Evolutionary conservation across 2,888 invertebrate genomes (phyloP), one percentile per base, ranked within the genome.

Genomic region (Hydrotaea cyrtoneurina): DNA sequence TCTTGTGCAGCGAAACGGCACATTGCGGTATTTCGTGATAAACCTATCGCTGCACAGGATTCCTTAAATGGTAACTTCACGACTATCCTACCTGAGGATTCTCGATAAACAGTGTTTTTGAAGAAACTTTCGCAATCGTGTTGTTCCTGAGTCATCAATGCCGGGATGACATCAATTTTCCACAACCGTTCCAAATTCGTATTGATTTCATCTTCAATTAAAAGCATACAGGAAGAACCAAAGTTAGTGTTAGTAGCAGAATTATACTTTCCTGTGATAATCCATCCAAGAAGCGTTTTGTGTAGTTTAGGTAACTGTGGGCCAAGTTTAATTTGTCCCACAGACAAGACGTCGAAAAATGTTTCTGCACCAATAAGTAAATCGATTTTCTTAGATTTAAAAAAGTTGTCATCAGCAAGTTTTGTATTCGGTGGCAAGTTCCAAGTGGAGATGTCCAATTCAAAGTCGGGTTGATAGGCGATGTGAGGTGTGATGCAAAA

Each of bases 401-500:
- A 83, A 46, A 85, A 85, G 7, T 31, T 8, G 72, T 83, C 80
- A 50, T 84, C 82, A 13, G 86, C 84, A 23, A 78, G 80, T 13
- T 78, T 19, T 5, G 72, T 78, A 43, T 82, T 82, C 73, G 36
- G 31, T n/a, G 78, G 83, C n/a, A 82, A 57, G 46, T 86, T 79
- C 83, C 80, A 82, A 0, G 72, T 59, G 15, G 74, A 77, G 0
- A 82, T 46, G 21, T 82, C 78, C 36, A 83, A 46, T 10, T 82
- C 80, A n/a, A 59, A 17, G 21, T 78, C 71, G 0, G 78, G 80
- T 39, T 82, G 74, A 21, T 85, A 82, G 0, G 83, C 59, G 15
- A 87, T 87, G 11, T 83, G 73, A 2, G 86, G 78, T n/a, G 85
- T 86, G 0, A 86, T 8, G 66, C 81, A 83, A 31, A 84, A 85